Percentiles rank a stretch among this genome's conserved stretches.
Evolutionary conservation across 2,888 invertebrate genomes (phyloP).

Genomic region (Anorthoa munda): DNA sequence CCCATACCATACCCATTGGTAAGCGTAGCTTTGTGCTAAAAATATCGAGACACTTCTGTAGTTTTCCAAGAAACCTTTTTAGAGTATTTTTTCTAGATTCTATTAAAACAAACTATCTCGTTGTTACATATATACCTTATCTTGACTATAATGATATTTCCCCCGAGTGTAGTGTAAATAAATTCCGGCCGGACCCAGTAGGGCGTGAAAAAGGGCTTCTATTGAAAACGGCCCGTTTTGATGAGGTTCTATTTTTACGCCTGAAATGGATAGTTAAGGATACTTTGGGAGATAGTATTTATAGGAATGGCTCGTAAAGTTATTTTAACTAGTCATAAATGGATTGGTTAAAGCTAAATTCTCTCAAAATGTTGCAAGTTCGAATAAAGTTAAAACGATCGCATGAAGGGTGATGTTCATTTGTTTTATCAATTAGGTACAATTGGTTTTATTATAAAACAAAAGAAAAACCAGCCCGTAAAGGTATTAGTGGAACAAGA

Average conservation of each 20-base stretch:
- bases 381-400: no score
- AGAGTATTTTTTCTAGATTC: no score
- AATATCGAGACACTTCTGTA: background rate
- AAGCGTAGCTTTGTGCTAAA: no score
- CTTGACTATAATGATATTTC: constrained; percentile 51
- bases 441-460: no score
- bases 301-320: background rate
- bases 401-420: no score
- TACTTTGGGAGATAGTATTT: constrained; percentile 7
- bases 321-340: background rate
- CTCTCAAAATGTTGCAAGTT: no score
- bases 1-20: no score
- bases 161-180: constrained; percentile 57
- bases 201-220: constrained; percentile 55
- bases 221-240: constrained; percentile 55
- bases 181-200: constrained; percentile 42
- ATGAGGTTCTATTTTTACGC: constrained; percentile 58
- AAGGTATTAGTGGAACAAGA: no score
- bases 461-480: no score
- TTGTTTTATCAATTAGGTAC: no score
- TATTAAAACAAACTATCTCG: constrained; percentile 27
- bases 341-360: no score
- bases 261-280: constrained; percentile 14
- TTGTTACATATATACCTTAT: constrained; percentile 5
- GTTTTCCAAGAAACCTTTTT: background rate